A percentile compares a stretch with the other conserved stretches of the same genome.
phyloP scores from a whole-genome alignment of 2,113 vertebrate species.

The Amphiprion ocellaris region DNA sequence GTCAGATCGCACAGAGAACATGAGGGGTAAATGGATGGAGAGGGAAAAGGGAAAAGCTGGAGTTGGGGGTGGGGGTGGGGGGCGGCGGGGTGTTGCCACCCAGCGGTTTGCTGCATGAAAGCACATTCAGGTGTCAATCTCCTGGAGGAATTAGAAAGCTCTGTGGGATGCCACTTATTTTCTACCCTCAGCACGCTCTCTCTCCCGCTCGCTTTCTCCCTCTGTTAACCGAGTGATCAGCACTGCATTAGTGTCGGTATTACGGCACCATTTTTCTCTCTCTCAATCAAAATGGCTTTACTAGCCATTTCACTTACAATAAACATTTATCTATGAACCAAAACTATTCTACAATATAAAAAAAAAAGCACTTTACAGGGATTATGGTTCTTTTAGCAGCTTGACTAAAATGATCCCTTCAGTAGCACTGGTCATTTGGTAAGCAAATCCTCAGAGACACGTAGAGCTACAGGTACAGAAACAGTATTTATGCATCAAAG shows the following conservation, averaged over 20 bases:
- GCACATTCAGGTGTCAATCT: constrained; percentile 85
- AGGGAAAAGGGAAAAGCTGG: background rate
- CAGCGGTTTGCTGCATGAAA: constrained; percentile 76
- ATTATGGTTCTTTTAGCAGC: constrained; percentile 14
- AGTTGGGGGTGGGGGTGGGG: background rate
- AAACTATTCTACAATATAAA: constrained; percentile 4
- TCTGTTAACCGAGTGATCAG: constrained; percentile 65
- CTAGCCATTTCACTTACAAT: constrained; percentile 3
- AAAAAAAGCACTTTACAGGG: constrained; percentile 2
- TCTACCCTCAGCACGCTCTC: constrained; percentile 51
- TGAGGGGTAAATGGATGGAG: background rate
- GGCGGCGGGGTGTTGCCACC: constrained; percentile 52
- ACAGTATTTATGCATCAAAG: background rate
- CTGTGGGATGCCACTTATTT: constrained; percentile 79
- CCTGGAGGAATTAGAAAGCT: constrained; percentile 77
- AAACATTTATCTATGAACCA: constrained; percentile 19
- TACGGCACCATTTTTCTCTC: constrained; percentile 24
- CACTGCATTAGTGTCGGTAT: constrained; percentile 58
- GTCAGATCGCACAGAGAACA: background rate
- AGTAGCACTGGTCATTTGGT: background rate
- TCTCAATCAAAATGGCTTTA: constrained; percentile 49
- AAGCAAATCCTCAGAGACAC: background rate
- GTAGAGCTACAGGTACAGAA: background rate
- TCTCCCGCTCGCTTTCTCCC: constrained; percentile 6
- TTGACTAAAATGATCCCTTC: constrained; percentile 11